Evolutionary conservation across 1,140 invertebrate genomes (phyloP).

Genomic region (Conus betulinus): DNA sequence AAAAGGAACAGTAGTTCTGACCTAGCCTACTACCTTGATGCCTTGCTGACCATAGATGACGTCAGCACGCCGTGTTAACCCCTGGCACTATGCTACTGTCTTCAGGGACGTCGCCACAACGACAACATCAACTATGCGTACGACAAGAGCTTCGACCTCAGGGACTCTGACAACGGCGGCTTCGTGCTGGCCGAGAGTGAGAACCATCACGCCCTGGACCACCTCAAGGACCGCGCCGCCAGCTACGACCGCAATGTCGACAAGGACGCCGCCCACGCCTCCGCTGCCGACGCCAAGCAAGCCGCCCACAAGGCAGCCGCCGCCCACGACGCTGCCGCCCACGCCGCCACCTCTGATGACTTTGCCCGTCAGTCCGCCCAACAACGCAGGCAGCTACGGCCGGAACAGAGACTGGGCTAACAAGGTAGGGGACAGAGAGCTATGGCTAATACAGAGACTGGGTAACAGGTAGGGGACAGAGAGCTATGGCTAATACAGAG

Average conservation of each 20-base stretch:
- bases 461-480: too few species aligned
- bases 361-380: constrained; percentile 30
- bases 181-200: neutral
- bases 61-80: too few species aligned
- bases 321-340: constrained; percentile 17
- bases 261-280: constrained; percentile 7
- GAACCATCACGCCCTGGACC: constrained; percentile 28
- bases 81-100: neutral
- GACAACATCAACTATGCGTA: constrained; percentile 38
- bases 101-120: constrained; percentile 23
- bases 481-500: too few species aligned
- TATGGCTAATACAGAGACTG: neutral
- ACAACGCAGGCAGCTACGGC: constrained; percentile 20
- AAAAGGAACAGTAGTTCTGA: too few species aligned
- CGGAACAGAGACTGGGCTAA: constrained; percentile 36
- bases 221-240: constrained; percentile 21
- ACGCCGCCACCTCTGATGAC: constrained; percentile 26
- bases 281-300: constrained; percentile 36
- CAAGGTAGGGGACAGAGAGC: constrained; percentile 24
- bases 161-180: constrained; percentile 30
- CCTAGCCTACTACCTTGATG: too few species aligned
- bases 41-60: too few species aligned
- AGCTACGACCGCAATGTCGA: constrained; percentile 23
- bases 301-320: constrained; percentile 29
- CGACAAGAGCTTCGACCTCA: constrained; percentile 41